These are phyloP conservation scores for Podotricha telesiphe DNA, from an alignment of 2,888 invertebrate species.

Conservation along the genomic window DNA sequence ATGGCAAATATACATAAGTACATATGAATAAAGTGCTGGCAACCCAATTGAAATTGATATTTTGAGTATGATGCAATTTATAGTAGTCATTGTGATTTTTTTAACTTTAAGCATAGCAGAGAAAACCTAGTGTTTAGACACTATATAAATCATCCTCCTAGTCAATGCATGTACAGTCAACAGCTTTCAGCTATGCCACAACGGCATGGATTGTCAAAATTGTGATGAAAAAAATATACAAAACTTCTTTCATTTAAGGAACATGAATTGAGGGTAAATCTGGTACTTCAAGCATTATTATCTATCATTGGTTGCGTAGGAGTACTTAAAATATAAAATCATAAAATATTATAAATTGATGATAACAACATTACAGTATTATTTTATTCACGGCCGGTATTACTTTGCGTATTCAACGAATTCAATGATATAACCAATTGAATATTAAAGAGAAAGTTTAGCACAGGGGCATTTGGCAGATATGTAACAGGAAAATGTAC, in stretches of 20 bases:
- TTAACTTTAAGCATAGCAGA: too few relatives aligned
- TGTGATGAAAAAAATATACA: background rate
- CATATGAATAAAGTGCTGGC: too few relatives aligned
- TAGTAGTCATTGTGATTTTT: too few relatives aligned
- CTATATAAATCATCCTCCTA: too few relatives aligned
- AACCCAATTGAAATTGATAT: too few relatives aligned
- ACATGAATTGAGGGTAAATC: background rate
- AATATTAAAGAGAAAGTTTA: conserved; percentile 47
- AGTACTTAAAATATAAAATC: background rate
- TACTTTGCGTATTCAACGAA: background rate
- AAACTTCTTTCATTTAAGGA: background rate
- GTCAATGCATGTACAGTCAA: too few relatives aligned
- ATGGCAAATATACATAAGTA: too few relatives aligned
- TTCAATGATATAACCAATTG: conserved; percentile 26
- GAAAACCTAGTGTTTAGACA: too few relatives aligned
- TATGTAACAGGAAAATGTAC: conserved; percentile 42
- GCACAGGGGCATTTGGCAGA: conserved; percentile 40
- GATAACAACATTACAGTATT: background rate
- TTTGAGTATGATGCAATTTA: too few relatives aligned
- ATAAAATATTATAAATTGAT: background rate
- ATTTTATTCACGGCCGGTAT: background rate
- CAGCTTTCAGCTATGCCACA: background rate
- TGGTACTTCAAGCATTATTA: background rate
- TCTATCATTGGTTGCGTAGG: background rate
- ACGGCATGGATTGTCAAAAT: background rate